A percentile compares a stretch with the other conserved stretches of the same genome.
These are phyloP conservation scores for Drosophila anceps DNA, from an alignment of 2,888 invertebrate genomes.

Conservation along the genomic window DNA sequence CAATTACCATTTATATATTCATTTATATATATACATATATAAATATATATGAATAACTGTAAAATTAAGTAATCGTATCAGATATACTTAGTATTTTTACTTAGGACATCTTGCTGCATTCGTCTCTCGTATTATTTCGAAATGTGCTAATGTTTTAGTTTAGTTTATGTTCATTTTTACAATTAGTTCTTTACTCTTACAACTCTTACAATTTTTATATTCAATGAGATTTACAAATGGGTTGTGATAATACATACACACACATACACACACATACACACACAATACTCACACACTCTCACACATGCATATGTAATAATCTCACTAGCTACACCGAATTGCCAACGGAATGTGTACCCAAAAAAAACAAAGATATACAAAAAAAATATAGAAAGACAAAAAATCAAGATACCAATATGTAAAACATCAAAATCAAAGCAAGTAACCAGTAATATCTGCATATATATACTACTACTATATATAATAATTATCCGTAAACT, in stretches of 20 bases:
- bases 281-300: slow-evolving; percentile 7
- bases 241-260: slow-evolving; percentile 38
- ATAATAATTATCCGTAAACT: slow-evolving; percentile 51
- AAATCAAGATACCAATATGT: slow-evolving; percentile 46
- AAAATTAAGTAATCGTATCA: slow-evolving; percentile 52
- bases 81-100: slow-evolving; percentile 51
- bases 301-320: slow-evolving; percentile 54
- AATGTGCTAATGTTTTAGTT: slow-evolving; percentile 61
- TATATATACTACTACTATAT: slow-evolving; percentile 22
- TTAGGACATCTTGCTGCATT: slow-evolving; percentile 75
- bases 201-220: slow-evolving; percentile 26
- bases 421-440: slow-evolving; percentile 75
- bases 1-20: slow-evolving; percentile 27
- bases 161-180: slow-evolving; percentile 61
- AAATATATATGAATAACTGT: slow-evolving; percentile 21
- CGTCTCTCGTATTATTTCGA: slow-evolving; percentile 67
- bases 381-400: slow-evolving; percentile 4
- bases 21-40: slow-evolving; percentile 1
- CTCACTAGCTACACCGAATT: slow-evolving; percentile 35
- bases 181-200: slow-evolving; percentile 42
- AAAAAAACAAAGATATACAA: not conserved
- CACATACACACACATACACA: slow-evolving; percentile 9
- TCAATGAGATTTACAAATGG: slow-evolving; percentile 59
- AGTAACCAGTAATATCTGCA: slow-evolving; percentile 59
- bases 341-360: slow-evolving; percentile 63